These are phyloP conservation scores for Poecilia latipinna DNA, from an alignment of 2,113 vertebrate species.

Conservation along the genomic window DNA sequence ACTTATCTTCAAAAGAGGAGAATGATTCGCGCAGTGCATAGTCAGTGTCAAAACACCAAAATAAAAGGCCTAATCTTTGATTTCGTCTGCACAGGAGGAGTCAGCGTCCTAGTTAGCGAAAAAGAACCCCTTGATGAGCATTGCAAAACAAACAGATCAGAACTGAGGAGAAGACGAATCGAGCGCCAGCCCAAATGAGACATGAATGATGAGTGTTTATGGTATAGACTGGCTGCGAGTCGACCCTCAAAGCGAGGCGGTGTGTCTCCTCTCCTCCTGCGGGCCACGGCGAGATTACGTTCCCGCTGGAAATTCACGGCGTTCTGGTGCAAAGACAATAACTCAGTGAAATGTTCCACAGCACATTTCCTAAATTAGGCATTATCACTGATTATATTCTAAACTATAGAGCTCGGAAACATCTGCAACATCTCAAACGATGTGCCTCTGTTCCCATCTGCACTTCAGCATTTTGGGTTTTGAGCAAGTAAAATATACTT, in stretches of 20 bases:
- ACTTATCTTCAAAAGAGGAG: constrained; percentile 50
- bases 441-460: constrained; percentile 33
- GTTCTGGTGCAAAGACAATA: constrained; percentile 62
- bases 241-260: constrained; percentile 7
- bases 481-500: constrained; percentile 22
- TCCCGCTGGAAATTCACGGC: constrained; percentile 63
- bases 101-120: constrained; percentile 20
- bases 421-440: constrained; percentile 74
- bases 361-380: constrained; percentile 73
- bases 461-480: constrained; percentile 26
- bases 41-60: constrained; percentile 25
- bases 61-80: constrained; percentile 45
- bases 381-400: constrained; percentile 76
- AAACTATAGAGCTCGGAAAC: constrained; percentile 64
- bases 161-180: constrained; percentile 16
- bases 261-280: constrained; percentile 9
- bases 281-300: constrained; percentile 52
- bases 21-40: constrained; percentile 43
- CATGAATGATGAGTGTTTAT: constrained; percentile 19
- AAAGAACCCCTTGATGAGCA: constrained; percentile 8
- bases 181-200: background rate
- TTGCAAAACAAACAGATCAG: constrained; percentile 20
- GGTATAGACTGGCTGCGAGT: constrained; percentile 38
- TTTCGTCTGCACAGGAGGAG: constrained; percentile 39
- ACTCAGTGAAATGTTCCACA: constrained; percentile 71